phyloP scores from a whole-genome alignment of 2,888 invertebrate genomes.

The Plusia festucae region DNA sequence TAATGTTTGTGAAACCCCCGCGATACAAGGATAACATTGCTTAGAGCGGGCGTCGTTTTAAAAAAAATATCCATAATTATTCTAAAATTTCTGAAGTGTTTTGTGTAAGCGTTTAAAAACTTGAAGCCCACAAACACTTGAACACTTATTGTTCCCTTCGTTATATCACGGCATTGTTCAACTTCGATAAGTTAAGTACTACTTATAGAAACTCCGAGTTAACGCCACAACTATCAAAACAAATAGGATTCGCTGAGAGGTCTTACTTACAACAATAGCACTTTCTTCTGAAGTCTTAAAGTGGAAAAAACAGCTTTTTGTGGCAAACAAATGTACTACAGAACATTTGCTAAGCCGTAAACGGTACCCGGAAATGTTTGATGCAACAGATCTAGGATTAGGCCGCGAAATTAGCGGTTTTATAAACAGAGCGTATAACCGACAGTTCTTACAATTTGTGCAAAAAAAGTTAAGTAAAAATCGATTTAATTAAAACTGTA shows the following conservation, averaged over 20 bases:
- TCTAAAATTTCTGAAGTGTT: not conserved
- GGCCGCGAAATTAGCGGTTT: slow-evolving; percentile 33
- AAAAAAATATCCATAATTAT: too few species aligned
- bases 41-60: too few species aligned
- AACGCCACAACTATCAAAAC: slow-evolving; percentile 21
- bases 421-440: not conserved
- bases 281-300: slow-evolving; percentile 22
- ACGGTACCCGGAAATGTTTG: slow-evolving; percentile 59
- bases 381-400: slow-evolving; percentile 56
- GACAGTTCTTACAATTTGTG: too few species aligned
- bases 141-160: not conserved
- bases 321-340: slow-evolving; percentile 57
- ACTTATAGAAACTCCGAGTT: slow-evolving; percentile 15
- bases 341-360: slow-evolving; percentile 59
- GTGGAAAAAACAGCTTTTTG: slow-evolving; percentile 43
- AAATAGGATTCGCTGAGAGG: slow-evolving; percentile 16
- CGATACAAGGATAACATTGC: too few species aligned
- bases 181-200: not conserved
- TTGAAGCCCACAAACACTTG: not conserved
- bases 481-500: not conserved
- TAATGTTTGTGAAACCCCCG: too few species aligned
- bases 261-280: slow-evolving; percentile 28
- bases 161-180: slow-evolving; percentile 1
- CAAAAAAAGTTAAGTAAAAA: not conserved
- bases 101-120: not conserved